phyloP scores from a whole-genome alignment of 2,113 vertebrate genomes.

The Nibea albiflora region DNA sequence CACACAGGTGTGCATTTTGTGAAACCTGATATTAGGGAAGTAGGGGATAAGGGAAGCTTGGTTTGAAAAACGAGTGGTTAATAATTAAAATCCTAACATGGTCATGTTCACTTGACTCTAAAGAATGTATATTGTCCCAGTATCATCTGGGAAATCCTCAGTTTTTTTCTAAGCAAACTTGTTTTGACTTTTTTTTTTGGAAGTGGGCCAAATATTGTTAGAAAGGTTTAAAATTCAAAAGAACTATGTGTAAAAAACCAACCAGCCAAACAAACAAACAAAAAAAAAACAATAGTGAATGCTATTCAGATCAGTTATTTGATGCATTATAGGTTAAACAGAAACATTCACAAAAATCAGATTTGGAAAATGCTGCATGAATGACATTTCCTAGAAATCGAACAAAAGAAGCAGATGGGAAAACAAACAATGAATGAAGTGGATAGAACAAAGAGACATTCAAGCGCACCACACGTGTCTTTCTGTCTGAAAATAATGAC shows the following conservation, averaged over 20 bases:
- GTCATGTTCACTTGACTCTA: conserved; percentile 7
- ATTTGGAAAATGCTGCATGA: background rate
- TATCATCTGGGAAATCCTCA: background rate
- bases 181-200: background rate
- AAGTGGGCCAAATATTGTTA: background rate
- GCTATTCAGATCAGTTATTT: background rate
- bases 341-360: background rate
- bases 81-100: conserved; percentile 50
- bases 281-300: background rate
- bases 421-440: background rate
- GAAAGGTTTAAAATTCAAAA: background rate
- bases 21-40: conserved; percentile 31
- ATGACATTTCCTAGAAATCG: background rate
- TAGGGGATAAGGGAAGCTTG: background rate
- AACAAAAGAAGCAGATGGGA: background rate
- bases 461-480: background rate
- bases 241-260: background rate
- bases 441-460: background rate
- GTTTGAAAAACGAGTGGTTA: conserved; percentile 37
- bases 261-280: no score
- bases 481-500: background rate
- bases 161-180: background rate
- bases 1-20: conserved; percentile 29
- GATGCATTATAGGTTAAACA: background rate
- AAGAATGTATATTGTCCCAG: background rate